A percentile compares a stretch with the other conserved stretches of the same genome.
Evolutionary conservation across 2,888 invertebrate species (phyloP).

Genomic region (Ptychoptera contaminata): DNA sequence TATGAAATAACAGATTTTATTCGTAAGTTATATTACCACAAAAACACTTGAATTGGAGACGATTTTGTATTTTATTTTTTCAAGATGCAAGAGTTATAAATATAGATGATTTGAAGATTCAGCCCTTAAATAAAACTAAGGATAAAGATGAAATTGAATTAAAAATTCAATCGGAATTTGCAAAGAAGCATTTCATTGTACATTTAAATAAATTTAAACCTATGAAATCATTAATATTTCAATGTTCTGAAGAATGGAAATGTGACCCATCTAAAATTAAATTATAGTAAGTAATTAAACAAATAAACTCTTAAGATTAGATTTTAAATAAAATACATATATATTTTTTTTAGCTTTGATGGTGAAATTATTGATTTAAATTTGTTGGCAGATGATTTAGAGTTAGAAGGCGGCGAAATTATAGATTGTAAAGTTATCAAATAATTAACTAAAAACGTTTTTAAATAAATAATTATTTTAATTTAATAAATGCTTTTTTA

Average conservation of each 20-base stretch:
- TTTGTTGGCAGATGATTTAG: conserved; percentile 21
- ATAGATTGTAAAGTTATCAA: conserved; percentile 17
- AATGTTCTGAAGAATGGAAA: conserved; percentile 23
- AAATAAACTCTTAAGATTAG: not conserved
- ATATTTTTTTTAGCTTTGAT: conserved; percentile 18
- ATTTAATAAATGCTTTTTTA: not conserved
- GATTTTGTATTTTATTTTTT: not conserved
- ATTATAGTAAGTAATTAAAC: not conserved
- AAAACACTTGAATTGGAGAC: not conserved
- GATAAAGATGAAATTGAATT: conserved; percentile 17
- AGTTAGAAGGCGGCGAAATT: conserved; percentile 24
- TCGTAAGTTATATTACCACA: conserved; percentile 13
- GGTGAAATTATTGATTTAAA: conserved; percentile 20
- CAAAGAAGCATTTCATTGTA: conserved; percentile 20
- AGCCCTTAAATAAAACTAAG: not conserved
- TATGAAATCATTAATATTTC: conserved; percentile 21
- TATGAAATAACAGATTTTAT: conserved; percentile 21
- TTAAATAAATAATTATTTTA: not conserved
- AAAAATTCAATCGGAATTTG: conserved; percentile 22
- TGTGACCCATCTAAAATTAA: conserved; percentile 2
- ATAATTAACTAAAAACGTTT: conserved; percentile 17
- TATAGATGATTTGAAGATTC: not conserved
- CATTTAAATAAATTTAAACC: conserved; percentile 17
- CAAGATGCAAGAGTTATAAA: conserved; percentile 2
- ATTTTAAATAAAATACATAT: not conserved